Evolutionary conservation across 2,797 vertebrate species (phyloP).

Genomic region (Scyliorhinus canicula): DNA sequence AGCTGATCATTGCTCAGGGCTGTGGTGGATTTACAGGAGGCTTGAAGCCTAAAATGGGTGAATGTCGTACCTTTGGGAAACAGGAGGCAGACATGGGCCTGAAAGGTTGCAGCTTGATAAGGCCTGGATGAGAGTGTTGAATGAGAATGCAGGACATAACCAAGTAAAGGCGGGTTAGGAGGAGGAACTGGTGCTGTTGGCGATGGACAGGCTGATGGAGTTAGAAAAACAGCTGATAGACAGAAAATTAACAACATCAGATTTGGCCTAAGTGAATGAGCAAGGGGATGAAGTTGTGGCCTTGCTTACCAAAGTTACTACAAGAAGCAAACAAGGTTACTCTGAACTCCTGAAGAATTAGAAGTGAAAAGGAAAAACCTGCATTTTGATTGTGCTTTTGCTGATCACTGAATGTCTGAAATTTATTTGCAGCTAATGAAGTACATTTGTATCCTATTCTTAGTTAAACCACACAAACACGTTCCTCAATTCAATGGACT

Average conservation of each 20-base stretch:
- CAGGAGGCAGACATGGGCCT: background rate
- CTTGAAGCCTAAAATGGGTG: background rate
- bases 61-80: background rate
- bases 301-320: background rate
- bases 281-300: background rate
- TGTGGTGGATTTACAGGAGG: background rate
- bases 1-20: background rate
- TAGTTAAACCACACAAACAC: no score
- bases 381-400: no score
- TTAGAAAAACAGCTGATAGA: background rate
- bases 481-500: no score
- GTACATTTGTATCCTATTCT: no score
- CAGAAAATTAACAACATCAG: background rate
- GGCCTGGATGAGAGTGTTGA: background rate
- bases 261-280: background rate
- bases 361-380: no score
- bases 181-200: background rate
- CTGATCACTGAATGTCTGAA: no score
- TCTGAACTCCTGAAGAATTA: background rate
- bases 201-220: background rate
- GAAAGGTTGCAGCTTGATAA: background rate
- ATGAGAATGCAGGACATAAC: background rate
- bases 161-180: background rate
- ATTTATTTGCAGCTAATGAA: no score
- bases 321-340: background rate